Conservation (phyloP, 2,797 vertebrate species). For the Acestrorhynchus altus region DNA sequence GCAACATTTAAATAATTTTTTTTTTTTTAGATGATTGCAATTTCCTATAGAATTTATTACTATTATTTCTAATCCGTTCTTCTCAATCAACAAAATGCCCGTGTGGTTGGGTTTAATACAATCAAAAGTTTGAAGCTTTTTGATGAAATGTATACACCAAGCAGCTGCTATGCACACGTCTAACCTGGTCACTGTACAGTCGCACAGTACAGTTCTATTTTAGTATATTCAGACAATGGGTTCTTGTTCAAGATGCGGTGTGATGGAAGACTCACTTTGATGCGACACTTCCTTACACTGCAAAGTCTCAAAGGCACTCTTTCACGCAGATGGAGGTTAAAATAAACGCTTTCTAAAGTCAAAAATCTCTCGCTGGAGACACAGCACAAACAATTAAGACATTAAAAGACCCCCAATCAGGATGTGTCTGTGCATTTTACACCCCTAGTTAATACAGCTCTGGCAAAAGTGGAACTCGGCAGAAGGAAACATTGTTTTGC, state of each 20-base stretch:
- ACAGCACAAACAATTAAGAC: constrained; percentile 4
- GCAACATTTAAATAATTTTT: neutral
- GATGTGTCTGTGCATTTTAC: neutral
- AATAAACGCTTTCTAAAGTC: neutral
- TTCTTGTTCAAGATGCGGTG: neutral
- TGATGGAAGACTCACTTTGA: neutral
- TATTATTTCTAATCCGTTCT: too few species aligned
- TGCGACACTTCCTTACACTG: neutral
- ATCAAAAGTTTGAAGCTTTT: too few species aligned
- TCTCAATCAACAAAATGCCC: too few species aligned
- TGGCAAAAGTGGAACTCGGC: neutral
- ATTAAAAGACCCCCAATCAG: neutral
- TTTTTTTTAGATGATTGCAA: too few species aligned
- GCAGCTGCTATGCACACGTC: too few species aligned
- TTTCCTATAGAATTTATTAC: too few species aligned
- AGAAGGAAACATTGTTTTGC: neutral
- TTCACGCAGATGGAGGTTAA: constrained; percentile 3
- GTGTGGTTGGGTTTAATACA: too few species aligned
- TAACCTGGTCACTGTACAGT: neutral
- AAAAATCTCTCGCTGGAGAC: neutral
- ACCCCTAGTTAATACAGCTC: neutral
- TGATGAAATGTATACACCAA: too few species aligned
- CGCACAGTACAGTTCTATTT: neutral
- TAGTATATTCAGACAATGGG: neutral
- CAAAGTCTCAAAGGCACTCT: neutral